Evolutionary conservation across 2,888 invertebrate genomes (phyloP), one percentile per base, ranked within the genome.

Genomic region (Dicranocentrus wangi): DNA sequence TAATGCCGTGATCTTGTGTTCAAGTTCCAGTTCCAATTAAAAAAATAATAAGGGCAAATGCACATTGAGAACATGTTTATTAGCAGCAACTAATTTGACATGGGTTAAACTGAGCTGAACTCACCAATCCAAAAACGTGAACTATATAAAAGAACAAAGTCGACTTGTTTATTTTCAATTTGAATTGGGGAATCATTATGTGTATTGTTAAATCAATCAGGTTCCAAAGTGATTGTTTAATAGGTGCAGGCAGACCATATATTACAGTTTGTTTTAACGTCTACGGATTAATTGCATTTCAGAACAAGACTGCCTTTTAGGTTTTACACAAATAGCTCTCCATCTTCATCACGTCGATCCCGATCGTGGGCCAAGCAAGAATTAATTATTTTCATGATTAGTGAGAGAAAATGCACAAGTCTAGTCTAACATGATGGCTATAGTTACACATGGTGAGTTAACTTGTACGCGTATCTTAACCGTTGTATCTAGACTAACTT

Each of bases 51-150:
- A 21, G 10, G 3, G n/a, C 55, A n/a, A 13, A n/a, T n/a, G n/a
- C n/a, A 55, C 13, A 28, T 10, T 10, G 7, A 28, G 1, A 19
- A 68, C 7, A 42, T 51, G 3, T 19, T 28, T 27, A 47, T n/a
- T 15, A 25, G 25, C 2, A 69, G 15, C 39, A 17, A 19, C 1
- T 53, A 3, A 17, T 47, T 72, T n/a, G n/a, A n/a, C n/a, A n/a
- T n/a, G n/a, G n/a, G n/a, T n/a, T n/a, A n/a, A n/a, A n/a, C n/a
- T n/a, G n/a, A n/a, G n/a, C n/a, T n/a, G n/a, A 39, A 39, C 39
- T 8, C 13, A 72, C 72, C 3, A 42, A 7, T 47, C 61, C 72
- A 21, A 51, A 28, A 10, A 61, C 7, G n/a, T 72, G 61, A 1
- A 21, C 28, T 1, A 58, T 17, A 15, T 70, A 70, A 19, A 25